phyloP scores from a whole-genome alignment of 2,888 invertebrate species.

The Steinernema scapterisci region DNA sequence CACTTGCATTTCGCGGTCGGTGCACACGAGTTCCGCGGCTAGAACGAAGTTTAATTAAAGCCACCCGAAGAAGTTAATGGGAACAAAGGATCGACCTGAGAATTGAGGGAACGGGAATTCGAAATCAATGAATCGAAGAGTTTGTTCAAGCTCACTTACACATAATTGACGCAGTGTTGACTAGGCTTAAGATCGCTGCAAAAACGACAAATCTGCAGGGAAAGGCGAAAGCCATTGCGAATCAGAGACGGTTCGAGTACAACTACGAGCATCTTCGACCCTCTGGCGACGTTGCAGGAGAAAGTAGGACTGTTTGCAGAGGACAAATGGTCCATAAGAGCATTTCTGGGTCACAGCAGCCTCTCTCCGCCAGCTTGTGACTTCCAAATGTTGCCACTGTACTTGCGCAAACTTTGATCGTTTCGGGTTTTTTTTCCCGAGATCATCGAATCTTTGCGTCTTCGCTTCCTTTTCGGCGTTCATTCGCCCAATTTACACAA shows the following conservation, averaged over 20 bases:
- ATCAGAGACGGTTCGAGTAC: background rate
- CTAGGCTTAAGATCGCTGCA: background rate
- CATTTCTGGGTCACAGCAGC: constrained; percentile 8
- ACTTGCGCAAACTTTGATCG: too few species aligned
- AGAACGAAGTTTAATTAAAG: too few species aligned
- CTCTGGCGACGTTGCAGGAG: background rate
- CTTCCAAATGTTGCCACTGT: too few species aligned
- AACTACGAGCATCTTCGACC: background rate
- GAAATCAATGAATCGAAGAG: too few species aligned
- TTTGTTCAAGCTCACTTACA: background rate
- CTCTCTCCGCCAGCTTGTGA: too few species aligned
- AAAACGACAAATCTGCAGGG: background rate
- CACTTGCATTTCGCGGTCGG: constrained; percentile 37
- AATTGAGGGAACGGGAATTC: too few species aligned
- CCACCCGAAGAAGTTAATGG: too few species aligned
- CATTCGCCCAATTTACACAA: too few species aligned
- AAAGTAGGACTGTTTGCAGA: constrained; percentile 24
- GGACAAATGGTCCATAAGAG: background rate
- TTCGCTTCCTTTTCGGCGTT: too few species aligned
- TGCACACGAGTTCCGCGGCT: constrained; percentile 37
- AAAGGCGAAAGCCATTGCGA: background rate
- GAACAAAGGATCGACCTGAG: too few species aligned
- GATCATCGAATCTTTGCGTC: too few species aligned
- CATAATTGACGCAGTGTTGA: background rate
- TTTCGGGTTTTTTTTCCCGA: too few species aligned